phyloP scores from a whole-genome alignment of 2,797 vertebrate genomes.

The Eidolon dupreanum region DNA sequence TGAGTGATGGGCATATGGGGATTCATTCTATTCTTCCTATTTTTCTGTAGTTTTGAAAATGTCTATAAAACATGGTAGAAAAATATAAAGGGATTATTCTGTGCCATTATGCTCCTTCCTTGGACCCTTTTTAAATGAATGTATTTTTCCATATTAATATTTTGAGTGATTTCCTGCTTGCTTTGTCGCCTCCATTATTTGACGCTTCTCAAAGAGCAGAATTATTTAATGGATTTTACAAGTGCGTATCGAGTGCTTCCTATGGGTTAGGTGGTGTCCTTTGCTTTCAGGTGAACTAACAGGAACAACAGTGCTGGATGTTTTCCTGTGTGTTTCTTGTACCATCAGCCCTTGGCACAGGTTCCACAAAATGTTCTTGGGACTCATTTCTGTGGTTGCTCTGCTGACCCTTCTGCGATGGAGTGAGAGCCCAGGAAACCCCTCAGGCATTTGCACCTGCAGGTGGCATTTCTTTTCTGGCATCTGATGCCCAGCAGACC shows the following conservation, averaged over 20 bases:
- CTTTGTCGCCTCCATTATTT: not conserved
- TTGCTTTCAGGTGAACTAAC: not conserved
- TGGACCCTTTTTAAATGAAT: not conserved
- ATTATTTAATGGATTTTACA: not conserved
- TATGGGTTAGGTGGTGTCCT: not conserved
- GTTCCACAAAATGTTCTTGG: not conserved
- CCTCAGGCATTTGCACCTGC: not conserved
- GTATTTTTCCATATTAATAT: not conserved
- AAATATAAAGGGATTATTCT: constrained; percentile 9
- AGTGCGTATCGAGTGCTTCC: not conserved
- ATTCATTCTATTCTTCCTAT: not conserved
- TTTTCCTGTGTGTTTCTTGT: not conserved
- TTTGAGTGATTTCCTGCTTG: not conserved
- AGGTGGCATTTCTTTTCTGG: not conserved
- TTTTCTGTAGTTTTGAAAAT: constrained; percentile 15
- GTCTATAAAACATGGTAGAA: not conserved
- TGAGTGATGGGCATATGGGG: not conserved
- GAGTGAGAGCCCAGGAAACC: not conserved
- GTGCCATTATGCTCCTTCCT: not conserved
- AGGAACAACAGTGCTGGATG: not conserved
- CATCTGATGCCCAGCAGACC: not conserved
- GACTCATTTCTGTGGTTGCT: not conserved
- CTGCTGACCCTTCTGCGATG: not conserved
- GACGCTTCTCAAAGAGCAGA: not conserved
- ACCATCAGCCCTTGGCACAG: not conserved